A percentile compares a stretch with the other conserved stretches of the same genome.
Evolutionary conservation across 2,888 invertebrate species (phyloP).

Genomic region (Lathronympha strigana): DNA sequence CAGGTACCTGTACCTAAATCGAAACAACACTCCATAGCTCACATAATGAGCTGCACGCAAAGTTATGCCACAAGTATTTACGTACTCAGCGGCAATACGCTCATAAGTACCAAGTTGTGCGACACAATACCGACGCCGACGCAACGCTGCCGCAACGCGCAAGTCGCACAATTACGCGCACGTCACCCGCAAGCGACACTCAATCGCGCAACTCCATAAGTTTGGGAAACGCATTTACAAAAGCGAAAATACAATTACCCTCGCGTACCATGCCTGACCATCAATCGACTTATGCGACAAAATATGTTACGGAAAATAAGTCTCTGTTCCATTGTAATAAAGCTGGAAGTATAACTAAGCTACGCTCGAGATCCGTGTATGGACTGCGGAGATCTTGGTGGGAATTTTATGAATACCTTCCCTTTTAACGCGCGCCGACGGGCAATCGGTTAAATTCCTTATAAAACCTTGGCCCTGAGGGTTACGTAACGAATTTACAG

Average conservation of each 20-base stretch:
- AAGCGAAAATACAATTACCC: constrained; percentile 24
- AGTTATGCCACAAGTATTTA: too few relatives aligned
- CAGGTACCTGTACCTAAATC: too few relatives aligned
- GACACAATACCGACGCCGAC: too few relatives aligned
- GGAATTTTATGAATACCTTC: constrained; percentile 30
- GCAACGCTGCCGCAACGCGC: too few relatives aligned
- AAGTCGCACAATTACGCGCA: constrained; percentile 6
- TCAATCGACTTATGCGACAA: background rate
- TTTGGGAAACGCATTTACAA: constrained; percentile 28
- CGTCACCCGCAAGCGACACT: constrained; percentile 23
- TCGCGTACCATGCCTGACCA: background rate
- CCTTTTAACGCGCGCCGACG: constrained; percentile 6
- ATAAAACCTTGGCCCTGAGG: constrained; percentile 7
- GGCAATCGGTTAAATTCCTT: constrained; percentile 12
- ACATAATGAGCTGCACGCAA: too few relatives aligned
- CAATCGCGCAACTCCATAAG: constrained; percentile 23
- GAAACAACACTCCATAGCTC: too few relatives aligned
- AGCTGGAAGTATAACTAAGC: background rate
- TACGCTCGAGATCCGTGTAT: background rate
- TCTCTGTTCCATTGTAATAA: background rate
- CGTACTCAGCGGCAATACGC: too few relatives aligned
- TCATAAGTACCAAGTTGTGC: too few relatives aligned
- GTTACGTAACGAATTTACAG: constrained; percentile 31
- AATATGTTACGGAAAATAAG: background rate
- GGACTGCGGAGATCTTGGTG: constrained; percentile 3